Conservation (phyloP, 2,113 vertebrate species). For the Upupa epops region DNA sequence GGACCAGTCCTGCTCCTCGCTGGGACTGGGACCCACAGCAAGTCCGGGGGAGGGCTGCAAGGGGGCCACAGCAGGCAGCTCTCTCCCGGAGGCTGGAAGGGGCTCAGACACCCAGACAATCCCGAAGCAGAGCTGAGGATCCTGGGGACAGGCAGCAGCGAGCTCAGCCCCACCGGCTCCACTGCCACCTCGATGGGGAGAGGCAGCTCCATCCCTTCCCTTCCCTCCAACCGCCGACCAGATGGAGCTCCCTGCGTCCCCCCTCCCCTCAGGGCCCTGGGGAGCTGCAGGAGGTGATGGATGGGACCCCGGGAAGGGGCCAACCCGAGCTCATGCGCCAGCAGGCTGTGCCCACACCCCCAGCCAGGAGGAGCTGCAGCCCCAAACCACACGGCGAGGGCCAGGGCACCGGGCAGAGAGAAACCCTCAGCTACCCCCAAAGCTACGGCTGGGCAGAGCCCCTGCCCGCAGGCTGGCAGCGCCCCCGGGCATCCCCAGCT, state of each 20-base stretch:
- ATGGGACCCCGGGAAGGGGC: not conserved
- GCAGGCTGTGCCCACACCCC: accelerated
- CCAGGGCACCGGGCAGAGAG: too few species aligned
- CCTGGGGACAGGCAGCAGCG: not conserved
- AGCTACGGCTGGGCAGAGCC: too few species aligned
- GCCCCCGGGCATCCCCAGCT: not conserved
- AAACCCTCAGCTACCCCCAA: too few species aligned
- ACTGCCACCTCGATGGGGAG: not conserved
- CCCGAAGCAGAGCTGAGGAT: accelerated
- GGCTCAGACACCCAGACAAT: not conserved
- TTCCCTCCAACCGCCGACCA: not conserved
- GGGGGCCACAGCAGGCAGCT: accelerated
- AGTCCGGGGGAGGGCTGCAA: not conserved
- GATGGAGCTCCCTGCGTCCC: not conserved
- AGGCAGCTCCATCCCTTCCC: not conserved
- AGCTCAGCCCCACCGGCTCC: not conserved
- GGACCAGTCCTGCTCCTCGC: not conserved
- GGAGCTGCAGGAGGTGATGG: not conserved
- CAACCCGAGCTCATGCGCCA: not conserved
- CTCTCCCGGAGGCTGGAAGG: too few species aligned
- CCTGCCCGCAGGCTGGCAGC: too few species aligned
- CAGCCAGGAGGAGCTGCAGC: not conserved
- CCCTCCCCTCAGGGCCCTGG: not conserved
- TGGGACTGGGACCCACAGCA: accelerated
- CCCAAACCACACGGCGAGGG: too few species aligned